phyloP scores from a whole-genome alignment of 1,140 invertebrate genomes.

The Bombus vancouverensis region DNA sequence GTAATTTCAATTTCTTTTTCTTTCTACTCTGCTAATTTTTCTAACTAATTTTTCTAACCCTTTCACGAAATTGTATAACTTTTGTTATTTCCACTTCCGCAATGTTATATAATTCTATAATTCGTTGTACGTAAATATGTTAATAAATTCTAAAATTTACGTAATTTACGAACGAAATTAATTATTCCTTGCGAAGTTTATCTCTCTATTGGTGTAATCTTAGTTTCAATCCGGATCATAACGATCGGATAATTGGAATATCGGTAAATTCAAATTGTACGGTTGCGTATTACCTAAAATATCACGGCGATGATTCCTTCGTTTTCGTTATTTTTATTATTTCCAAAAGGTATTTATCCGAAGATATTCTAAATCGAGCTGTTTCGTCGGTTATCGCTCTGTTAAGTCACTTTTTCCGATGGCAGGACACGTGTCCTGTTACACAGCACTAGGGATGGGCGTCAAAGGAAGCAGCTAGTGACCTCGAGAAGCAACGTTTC shows the following conservation, averaged over 20 bases:
- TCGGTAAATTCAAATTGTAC: neutral
- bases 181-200: neutral
- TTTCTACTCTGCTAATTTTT: neutral
- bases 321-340: neutral
- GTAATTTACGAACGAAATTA: no score
- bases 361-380: neutral
- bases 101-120: neutral
- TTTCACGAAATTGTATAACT: neutral
- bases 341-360: neutral
- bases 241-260: neutral
- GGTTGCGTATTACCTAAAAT: no score
- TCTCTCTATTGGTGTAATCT: neutral
- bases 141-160: neutral
- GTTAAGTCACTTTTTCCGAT: slow-evolving; percentile 64
- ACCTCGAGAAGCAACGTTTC: slow-evolving; percentile 75
- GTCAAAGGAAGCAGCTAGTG: slow-evolving; percentile 79
- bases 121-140: neutral
- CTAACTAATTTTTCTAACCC: neutral
- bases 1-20: neutral
- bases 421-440: slow-evolving; percentile 54
- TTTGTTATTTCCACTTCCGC: neutral
- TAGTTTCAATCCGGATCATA: neutral
- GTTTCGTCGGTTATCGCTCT: slow-evolving; percentile 6
- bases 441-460: slow-evolving; percentile 65
- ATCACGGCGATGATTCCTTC: no score